Evolutionary conservation across 2,888 invertebrate species (phyloP).

Genomic region (Panopea generosa): DNA sequence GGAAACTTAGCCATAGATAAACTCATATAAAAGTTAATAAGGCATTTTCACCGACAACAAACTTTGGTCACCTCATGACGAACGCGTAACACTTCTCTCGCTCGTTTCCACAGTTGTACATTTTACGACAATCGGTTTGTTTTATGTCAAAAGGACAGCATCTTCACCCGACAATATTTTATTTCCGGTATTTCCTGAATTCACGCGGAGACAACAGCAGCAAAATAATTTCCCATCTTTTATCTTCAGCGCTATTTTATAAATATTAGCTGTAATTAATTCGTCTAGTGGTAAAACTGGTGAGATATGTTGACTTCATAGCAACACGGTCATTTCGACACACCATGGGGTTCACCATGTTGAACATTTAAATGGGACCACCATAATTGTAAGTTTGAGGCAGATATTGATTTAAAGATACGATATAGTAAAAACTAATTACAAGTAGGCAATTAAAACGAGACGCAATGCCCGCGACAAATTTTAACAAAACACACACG

Average conservation of each 20-base stretch:
- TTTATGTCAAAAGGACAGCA: slow-evolving; percentile 36
- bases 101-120: slow-evolving; percentile 33
- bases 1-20: too few species aligned
- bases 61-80: slow-evolving; percentile 31
- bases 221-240: slow-evolving; percentile 24
- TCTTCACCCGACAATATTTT: slow-evolving; percentile 20
- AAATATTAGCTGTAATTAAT: slow-evolving; percentile 34
- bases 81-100: slow-evolving; percentile 26
- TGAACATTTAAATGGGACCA: not conserved
- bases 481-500: too few species aligned
- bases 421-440: too few species aligned
- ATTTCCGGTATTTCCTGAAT: slow-evolving; percentile 39
- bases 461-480: too few species aligned
- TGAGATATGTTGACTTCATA: slow-evolving; percentile 11
- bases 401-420: not conserved
- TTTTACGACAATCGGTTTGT: slow-evolving; percentile 27
- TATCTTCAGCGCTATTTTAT: slow-evolving; percentile 1
- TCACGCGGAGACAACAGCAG: slow-evolving; percentile 22
- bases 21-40: slow-evolving; percentile 47
- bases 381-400: not conserved
- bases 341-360: not conserved
- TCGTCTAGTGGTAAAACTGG: not conserved
- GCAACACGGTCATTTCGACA: not conserved
- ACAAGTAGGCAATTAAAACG: too few species aligned
- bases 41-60: slow-evolving; percentile 23